phyloP scores from a whole-genome alignment of 2,113 vertebrate genomes.

The Phoxinus phoxinus region DNA sequence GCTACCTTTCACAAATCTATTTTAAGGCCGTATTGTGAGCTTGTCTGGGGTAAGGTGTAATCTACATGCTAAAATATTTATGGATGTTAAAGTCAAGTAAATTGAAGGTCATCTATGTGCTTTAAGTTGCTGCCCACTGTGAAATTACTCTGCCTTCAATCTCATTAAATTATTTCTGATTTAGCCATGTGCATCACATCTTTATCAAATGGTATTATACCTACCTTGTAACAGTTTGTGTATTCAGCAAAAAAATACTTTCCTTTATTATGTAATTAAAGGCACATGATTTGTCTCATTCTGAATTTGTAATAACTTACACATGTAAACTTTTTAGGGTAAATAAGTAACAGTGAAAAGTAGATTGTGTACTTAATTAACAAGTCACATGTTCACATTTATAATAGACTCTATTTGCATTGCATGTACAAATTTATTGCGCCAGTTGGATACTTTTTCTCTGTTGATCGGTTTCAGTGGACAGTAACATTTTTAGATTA shows the following conservation, averaged over 20 bases:
- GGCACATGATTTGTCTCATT: neutral
- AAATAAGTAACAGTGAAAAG: neutral
- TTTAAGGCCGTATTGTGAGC: constrained; percentile 48
- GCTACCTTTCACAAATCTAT: constrained; percentile 28
- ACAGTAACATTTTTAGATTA: neutral
- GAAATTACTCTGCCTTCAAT: constrained; percentile 44
- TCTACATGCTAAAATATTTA: constrained; percentile 45
- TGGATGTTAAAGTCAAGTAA: constrained; percentile 40
- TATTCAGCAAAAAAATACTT: neutral
- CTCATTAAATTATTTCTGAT: constrained; percentile 54
- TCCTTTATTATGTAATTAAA: neutral
- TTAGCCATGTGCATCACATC: neutral
- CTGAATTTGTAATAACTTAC: neutral
- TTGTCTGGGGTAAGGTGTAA: constrained; percentile 32
- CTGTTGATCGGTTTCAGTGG: neutral
- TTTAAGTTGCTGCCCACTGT: constrained; percentile 40
- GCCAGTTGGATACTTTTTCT: neutral
- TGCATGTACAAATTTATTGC: neutral
- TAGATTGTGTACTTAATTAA: neutral
- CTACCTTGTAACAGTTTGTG: neutral
- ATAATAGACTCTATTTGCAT: constrained; percentile 12
- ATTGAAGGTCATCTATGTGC: constrained; percentile 21
- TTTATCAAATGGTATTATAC: neutral
- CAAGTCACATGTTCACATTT: neutral
- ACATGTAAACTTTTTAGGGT: neutral